phyloP scores from a whole-genome alignment of 2,888 invertebrate species.

The Eulithis testata region DNA sequence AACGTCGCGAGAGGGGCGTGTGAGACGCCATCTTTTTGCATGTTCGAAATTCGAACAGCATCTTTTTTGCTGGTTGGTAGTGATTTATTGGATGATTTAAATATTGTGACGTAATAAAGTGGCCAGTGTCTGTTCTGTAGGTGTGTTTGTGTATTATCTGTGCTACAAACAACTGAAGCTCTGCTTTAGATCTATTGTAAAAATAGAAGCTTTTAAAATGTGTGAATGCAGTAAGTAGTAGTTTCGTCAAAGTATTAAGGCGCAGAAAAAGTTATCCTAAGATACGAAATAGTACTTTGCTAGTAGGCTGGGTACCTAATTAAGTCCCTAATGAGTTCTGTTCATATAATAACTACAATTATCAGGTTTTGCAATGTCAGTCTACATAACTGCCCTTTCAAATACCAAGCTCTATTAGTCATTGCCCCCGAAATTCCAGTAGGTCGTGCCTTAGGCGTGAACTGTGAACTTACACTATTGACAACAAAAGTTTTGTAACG shows the following conservation, averaged over 20 bases:
- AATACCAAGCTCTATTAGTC: conserved; percentile 69
- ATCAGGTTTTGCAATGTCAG: not conserved
- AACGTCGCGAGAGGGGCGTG: conserved; percentile 51
- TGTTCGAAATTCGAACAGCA: conserved; percentile 42
- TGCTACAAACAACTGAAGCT: not conserved
- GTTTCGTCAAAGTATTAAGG: too few species aligned
- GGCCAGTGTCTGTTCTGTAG: conserved; percentile 13
- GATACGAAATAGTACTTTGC: too few species aligned
- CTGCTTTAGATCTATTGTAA: not conserved
- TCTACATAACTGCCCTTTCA: conserved; percentile 67
- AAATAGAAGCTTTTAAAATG: not conserved
- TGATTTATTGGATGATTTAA: conserved; percentile 37
- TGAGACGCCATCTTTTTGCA: conserved; percentile 48
- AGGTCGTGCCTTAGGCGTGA: conserved; percentile 6
- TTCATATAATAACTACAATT: not conserved
- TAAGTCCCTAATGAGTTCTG: not conserved
- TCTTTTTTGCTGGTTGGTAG: conserved; percentile 40
- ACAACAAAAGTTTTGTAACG: too few species aligned
- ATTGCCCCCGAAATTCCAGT: conserved; percentile 39
- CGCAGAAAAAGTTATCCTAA: too few species aligned
- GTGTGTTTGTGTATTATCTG: conserved; percentile 13
- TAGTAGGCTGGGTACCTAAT: too few species aligned
- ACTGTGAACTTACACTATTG: not conserved
- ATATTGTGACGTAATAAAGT: conserved; percentile 29
- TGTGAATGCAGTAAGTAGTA: not conserved